A percentile compares a stretch with the other conserved stretches of the same genome.
Conservation (phyloP, 1,140 invertebrate genomes). For the Magallana gigas region DNA sequence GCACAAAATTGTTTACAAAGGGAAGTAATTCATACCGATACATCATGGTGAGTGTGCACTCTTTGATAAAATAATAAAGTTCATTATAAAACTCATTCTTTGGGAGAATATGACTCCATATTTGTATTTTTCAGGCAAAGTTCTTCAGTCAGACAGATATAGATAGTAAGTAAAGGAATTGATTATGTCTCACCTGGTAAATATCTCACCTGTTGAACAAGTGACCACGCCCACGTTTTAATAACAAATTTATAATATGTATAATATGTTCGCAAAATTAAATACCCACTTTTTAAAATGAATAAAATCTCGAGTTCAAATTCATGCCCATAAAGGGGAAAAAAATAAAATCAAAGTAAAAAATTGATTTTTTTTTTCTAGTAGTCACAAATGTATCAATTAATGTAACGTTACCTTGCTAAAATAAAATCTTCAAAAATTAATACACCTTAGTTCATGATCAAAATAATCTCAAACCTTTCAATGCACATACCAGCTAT, state of each 20-base stretch:
- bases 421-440: no score
- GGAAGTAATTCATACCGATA: background rate
- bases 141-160: constrained; percentile 81
- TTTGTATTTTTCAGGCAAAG: constrained; percentile 76
- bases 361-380: no score
- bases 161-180: constrained; percentile 77
- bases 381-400: no score
- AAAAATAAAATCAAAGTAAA: no score
- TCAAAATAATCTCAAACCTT: no score
- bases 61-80: background rate
- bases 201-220: background rate
- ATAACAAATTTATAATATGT: background rate
- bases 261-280: background rate
- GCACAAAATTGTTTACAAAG: background rate
- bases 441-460: no score
- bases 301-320: no score
- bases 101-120: background rate
- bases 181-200: background rate
- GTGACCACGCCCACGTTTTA: constrained; percentile 37
- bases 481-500: no score
- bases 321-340: no score
- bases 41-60: background rate
- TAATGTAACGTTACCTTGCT: no score
- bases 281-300: background rate
- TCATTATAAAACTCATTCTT: no score